Evolutionary conservation across 37 sponge, comb jelly and placozoan species (phyloP).

Genomic region (Ephydatia muelleri): DNA sequence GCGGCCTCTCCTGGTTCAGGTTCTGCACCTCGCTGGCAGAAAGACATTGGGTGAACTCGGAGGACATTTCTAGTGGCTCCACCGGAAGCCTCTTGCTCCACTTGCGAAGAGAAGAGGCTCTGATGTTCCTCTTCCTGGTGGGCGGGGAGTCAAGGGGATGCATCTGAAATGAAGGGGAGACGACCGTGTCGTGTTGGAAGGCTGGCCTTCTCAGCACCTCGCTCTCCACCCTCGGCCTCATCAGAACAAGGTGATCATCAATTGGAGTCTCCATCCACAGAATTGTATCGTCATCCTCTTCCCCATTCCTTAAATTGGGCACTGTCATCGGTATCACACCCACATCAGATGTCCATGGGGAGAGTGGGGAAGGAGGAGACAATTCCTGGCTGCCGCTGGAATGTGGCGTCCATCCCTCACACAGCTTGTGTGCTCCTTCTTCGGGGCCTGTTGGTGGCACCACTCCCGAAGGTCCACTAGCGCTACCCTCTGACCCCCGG

Average conservation of each 20-base stretch:
- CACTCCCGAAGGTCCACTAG: neutral
- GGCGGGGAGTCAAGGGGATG: neutral
- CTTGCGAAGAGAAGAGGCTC: neutral
- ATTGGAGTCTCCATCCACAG: conserved; percentile 1
- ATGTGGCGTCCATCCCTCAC: neutral
- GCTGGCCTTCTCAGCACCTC: neutral
- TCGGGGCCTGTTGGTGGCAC: neutral
- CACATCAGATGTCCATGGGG: neutral
- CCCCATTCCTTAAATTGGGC: neutral
- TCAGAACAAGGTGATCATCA: neutral
- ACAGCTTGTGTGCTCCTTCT: neutral
- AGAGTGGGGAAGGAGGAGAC: neutral
- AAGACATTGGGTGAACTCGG: conserved; percentile 36
- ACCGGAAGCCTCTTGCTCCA: conserved; percentile 7
- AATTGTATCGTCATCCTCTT: neutral
- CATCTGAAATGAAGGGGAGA: neutral
- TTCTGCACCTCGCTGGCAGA: conserved; percentile 26
- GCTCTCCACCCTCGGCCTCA: neutral
- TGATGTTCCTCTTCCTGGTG: neutral
- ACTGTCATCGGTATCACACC: neutral
- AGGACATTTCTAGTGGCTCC: conserved; percentile 17
- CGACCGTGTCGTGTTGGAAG: neutral
- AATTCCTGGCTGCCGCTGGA: neutral
- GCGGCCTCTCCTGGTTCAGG: conserved; percentile 22
- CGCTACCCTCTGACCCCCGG: neutral